phyloP scores from a whole-genome alignment of 1,140 invertebrate species.

The Radopholus similis region DNA sequence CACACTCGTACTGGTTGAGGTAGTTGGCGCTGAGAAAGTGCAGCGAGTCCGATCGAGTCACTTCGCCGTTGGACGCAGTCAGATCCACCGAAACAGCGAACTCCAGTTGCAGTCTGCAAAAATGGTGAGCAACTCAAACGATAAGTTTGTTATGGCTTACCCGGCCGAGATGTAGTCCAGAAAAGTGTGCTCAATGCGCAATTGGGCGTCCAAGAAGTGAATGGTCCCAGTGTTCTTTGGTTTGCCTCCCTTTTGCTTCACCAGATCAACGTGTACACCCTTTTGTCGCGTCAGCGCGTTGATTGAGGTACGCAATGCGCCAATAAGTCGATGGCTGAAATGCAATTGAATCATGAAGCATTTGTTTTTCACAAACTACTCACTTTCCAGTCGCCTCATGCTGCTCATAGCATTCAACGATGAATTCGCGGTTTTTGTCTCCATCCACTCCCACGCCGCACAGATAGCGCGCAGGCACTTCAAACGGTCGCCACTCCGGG shows the following conservation, averaged over 20 bases:
- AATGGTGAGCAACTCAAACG: not conserved
- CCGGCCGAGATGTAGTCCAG: slow-evolving; percentile 49
- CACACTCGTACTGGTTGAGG: slow-evolving; percentile 67
- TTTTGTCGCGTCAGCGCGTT: slow-evolving; percentile 23
- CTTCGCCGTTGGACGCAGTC: slow-evolving; percentile 70
- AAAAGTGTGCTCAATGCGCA: slow-evolving; percentile 38
- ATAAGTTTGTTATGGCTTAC: slow-evolving; percentile 2
- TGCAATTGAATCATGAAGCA: too few species aligned
- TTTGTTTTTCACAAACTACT: not conserved
- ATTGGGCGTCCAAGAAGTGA: slow-evolving; percentile 30
- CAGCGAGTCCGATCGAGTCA: slow-evolving; percentile 64
- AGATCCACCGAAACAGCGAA: slow-evolving; percentile 71
- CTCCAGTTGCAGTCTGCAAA: slow-evolving; percentile 63
- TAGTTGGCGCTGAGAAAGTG: slow-evolving; percentile 65
- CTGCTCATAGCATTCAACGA: slow-evolving; percentile 40
- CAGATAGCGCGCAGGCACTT: slow-evolving; percentile 64
- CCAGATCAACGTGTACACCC: not conserved
- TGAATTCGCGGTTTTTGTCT: slow-evolving; percentile 60
- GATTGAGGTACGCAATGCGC: not conserved
- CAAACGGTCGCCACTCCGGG: slow-evolving; percentile 66
- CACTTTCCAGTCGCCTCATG: slow-evolving; percentile 21
- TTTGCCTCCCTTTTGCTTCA: slow-evolving; percentile 37
- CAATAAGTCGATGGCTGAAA: slow-evolving; percentile 33
- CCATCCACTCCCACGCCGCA: too few species aligned
- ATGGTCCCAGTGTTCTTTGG: slow-evolving; percentile 40